phyloP scores from a whole-genome alignment of 2,113 vertebrate genomes.

The Otocyon megalotis region DNA sequence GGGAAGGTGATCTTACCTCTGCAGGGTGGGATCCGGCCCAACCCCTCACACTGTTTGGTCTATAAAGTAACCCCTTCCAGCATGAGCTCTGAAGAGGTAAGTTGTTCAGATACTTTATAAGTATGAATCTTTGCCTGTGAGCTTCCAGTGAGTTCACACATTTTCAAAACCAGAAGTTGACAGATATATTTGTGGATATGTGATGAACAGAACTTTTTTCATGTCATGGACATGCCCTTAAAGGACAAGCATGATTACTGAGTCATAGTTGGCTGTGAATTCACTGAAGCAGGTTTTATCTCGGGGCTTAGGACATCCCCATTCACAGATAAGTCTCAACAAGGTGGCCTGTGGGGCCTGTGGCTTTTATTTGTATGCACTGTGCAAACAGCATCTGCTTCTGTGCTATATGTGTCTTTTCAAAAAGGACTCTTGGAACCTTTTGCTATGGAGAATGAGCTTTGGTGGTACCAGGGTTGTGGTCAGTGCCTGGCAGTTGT shows the following conservation, averaged over 20 bases:
- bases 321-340: not conserved
- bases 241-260: not conserved
- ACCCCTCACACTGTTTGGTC: constrained; percentile 90
- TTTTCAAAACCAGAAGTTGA: not conserved
- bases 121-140: rapidly evolving
- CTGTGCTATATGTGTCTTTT: rapidly evolving
- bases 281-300: rapidly evolving
- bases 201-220: not conserved
- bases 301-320: rapidly evolving
- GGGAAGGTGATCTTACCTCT: constrained; percentile 88
- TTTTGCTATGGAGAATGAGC: not conserved
- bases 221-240: rapidly evolving
- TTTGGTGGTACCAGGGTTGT: rapidly evolving
- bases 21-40: constrained; percentile 87
- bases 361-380: not conserved
- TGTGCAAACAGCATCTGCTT: rapidly evolving
- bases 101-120: rapidly evolving
- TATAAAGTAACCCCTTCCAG: constrained; percentile 85
- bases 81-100: constrained; percentile 86
- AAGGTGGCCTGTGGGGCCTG: not conserved
- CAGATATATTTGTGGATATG: rapidly evolving
- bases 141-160: rapidly evolving
- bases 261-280: rapidly evolving
- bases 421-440: not conserved
- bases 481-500: not conserved